Base-by-base conservation (phyloP, 2,888 invertebrate species). In the Punctoribates punctum region DNA sequence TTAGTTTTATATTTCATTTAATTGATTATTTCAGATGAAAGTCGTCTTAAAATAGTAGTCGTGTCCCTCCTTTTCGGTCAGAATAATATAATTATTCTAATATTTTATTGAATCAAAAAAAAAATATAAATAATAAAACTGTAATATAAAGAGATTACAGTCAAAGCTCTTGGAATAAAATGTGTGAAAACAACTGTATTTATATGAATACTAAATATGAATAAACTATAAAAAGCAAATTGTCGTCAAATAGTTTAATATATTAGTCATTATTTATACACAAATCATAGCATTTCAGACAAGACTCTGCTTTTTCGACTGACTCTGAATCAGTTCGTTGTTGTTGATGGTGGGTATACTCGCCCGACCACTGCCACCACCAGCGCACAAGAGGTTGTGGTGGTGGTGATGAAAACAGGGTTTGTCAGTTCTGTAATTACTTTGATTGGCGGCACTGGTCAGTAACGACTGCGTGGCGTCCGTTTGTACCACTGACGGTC, bases 401-500 rank as follows among this genome's bases (percentile, higher is more conserved):
- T 60, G 60, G 27, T 72, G 72, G 48, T 72, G 38, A 17, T 67
- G 67, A 20, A 46, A 23, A 17, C n/a, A 46, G 25, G 23, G 73
- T 48, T 48, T 54, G 17, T 73, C 73, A 67, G 38, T 67, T 38
- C 67, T 20, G 23, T 42, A 42, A n/a, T 51, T 72, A 62, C 57
- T 75, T 42, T 46, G 67, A n/a, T 34, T 34, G 1, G 20, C 38
- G 34, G 67, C 38, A 67, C 34, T 48, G 23, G 72, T 23, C 23
- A 42, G 54, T n/a, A 34, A 73, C n/a, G 42, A 23, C 38, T 51
- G 62, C 15, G 51, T 8, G 3, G 75, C 11, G 29, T 62, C 74
- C 34, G 57, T 57, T 54, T 74, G 73, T 25, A 78, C 60, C 1
- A 60, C 73, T 17, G 78, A 78, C 48, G 77, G 78, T 34, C 78